Evolutionary conservation across 2,113 vertebrate species (phyloP).

Genomic region (Typhlomys cinereus): DNA sequence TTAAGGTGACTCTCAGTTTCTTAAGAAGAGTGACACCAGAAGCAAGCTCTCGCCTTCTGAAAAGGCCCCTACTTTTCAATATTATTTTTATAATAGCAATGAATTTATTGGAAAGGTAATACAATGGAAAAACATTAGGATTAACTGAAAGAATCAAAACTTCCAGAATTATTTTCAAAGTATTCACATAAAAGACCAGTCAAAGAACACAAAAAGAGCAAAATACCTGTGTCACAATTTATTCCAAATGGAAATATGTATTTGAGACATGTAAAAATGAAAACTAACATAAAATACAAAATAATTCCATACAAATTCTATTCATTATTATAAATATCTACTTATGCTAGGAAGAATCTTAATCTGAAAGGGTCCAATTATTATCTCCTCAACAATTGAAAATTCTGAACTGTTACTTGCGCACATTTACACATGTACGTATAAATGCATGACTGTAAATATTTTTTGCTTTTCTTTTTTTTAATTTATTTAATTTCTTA

Average conservation of each 20-base stretch:
- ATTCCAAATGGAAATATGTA: neutral
- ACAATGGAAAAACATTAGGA: slow-evolving; percentile 15
- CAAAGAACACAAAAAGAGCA: neutral
- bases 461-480: too few species aligned
- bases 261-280: neutral
- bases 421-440: too few species aligned
- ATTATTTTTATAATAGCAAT: slow-evolving; percentile 50
- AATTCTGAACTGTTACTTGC: neutral
- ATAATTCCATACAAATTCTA: neutral
- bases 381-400: neutral
- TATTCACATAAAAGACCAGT: neutral
- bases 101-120: neutral
- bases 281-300: too few species aligned
- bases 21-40: slow-evolving; percentile 33
- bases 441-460: too few species aligned
- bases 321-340: neutral
- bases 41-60: slow-evolving; percentile 31
- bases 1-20: neutral
- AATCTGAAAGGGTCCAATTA: neutral
- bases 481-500: too few species aligned
- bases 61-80: slow-evolving; percentile 59
- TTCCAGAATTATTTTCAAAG: slow-evolving; percentile 35
- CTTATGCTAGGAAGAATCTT: neutral
- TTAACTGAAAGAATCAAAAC: neutral
- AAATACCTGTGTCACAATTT: neutral